Conservation (phyloP, 1,140 invertebrate genomes). For the Eriocheir sinensis region DNA sequence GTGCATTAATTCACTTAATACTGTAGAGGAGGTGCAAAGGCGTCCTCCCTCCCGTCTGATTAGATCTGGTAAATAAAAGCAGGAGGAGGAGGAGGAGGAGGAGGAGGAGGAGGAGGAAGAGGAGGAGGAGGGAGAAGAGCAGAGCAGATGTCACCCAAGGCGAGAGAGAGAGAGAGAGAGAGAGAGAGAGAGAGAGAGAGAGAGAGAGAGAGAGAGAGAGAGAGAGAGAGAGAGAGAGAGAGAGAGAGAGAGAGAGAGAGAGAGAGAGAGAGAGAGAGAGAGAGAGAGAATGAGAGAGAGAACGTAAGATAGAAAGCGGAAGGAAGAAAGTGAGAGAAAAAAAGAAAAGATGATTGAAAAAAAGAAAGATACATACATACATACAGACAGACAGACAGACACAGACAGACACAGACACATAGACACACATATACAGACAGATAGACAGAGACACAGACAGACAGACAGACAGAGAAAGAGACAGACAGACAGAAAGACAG, state of each 20-base stretch:
- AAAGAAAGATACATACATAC: no score
- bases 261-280: constrained; percentile 22
- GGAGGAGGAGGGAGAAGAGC: no score
- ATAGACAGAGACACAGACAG: not conserved
- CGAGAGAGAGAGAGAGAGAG: not conserved
- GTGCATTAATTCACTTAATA: constrained; percentile 26
- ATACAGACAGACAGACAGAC: not conserved
- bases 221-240: constrained; percentile 22
- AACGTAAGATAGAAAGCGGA: no score
- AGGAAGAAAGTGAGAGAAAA: no score
- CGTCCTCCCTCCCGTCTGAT: not conserved
- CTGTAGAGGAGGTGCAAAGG: constrained; percentile 20
- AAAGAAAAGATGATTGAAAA: no score
- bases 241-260: constrained; percentile 22
- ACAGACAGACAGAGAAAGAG: not conserved
- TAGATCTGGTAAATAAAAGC: not conserved
- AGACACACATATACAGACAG: not conserved
- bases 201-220: constrained; percentile 22
- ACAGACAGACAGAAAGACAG: not conserved
- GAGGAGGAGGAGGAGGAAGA: no score
- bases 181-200: not conserved
- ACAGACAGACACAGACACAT: not conserved
- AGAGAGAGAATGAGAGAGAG: not conserved
- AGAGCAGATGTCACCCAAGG: no score
- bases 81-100: not conserved